phyloP scores from a whole-genome alignment of 2,888 invertebrate species.

The Andrena bucephala region DNA sequence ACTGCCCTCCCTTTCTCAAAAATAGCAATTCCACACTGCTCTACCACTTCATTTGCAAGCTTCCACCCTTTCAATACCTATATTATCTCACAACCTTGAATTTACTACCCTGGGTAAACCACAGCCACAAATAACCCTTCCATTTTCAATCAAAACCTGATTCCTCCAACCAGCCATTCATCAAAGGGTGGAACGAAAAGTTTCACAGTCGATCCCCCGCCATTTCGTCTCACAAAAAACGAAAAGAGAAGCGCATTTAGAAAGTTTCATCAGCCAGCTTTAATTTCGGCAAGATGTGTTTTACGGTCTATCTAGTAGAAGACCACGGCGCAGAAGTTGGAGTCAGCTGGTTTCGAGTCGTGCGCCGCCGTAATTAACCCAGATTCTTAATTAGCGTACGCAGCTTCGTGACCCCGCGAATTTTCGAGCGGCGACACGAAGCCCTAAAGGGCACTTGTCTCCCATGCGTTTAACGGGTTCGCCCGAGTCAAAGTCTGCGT shows the following conservation, averaged over 20 bases:
- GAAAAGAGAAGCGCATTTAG: background rate
- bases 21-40: too few relatives aligned
- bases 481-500: background rate
- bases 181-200: too few relatives aligned
- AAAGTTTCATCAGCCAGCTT: conserved; percentile 12
- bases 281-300: conserved; percentile 27
- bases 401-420: conserved; percentile 55
- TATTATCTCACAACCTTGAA: too few relatives aligned
- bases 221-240: too few relatives aligned
- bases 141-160: too few relatives aligned
- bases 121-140: too few relatives aligned
- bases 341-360: conserved; percentile 34
- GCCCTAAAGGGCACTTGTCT: background rate
- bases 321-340: conserved; percentile 25
- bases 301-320: conserved; percentile 20
- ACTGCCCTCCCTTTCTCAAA: too few relatives aligned
- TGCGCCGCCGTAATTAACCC: conserved; percentile 61
- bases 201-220: too few relatives aligned
- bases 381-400: conserved; percentile 69
- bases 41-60: too few relatives aligned
- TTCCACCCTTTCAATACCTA: too few relatives aligned
- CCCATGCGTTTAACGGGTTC: conserved; percentile 12
- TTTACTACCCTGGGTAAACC: too few relatives aligned
- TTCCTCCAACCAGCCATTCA: too few relatives aligned
- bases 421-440: conserved; percentile 30